phyloP scores from a whole-genome alignment of 92 coral and sea anemone genomes.

The Virgularia gustaviana region DNA sequence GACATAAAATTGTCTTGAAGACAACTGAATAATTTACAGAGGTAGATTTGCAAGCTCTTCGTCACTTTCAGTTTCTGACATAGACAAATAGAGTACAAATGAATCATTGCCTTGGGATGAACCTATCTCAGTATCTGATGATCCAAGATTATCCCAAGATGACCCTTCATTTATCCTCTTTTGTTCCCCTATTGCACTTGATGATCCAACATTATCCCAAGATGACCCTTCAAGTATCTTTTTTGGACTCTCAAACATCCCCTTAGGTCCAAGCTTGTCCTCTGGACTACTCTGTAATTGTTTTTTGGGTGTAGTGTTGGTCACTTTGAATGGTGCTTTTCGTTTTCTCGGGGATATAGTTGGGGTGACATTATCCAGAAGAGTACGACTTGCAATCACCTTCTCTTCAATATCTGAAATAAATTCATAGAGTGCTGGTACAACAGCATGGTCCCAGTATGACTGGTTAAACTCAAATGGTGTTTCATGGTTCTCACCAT shows the following conservation, averaged over 20 bases:
- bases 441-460: constrained; percentile 66
- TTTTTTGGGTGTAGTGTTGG: not conserved
- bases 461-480: constrained; percentile 63
- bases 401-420: constrained; percentile 56
- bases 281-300: too few species aligned
- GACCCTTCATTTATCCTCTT: not conserved
- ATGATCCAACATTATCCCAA: constrained; percentile 30
- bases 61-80: constrained; percentile 32
- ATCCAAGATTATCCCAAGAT: constrained; percentile 26
- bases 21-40: too few species aligned
- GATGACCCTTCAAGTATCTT: constrained; percentile 3
- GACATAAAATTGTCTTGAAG: too few species aligned
- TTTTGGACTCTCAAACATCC: not conserved
- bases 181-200: not conserved
- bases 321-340: not conserved
- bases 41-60: constrained; percentile 32
- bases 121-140: constrained; percentile 7
- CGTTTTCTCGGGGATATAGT: constrained; percentile 47
- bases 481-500: constrained; percentile 68
- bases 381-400: constrained; percentile 57
- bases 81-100: constrained; percentile 23
- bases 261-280: constrained; percentile 22
- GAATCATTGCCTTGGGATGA: not conserved
- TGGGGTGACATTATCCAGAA: constrained; percentile 52
- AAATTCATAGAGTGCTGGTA: constrained; percentile 72